phyloP scores from a whole-genome alignment of 2,113 vertebrate genomes.

The Microcebus tavaratra region DNA sequence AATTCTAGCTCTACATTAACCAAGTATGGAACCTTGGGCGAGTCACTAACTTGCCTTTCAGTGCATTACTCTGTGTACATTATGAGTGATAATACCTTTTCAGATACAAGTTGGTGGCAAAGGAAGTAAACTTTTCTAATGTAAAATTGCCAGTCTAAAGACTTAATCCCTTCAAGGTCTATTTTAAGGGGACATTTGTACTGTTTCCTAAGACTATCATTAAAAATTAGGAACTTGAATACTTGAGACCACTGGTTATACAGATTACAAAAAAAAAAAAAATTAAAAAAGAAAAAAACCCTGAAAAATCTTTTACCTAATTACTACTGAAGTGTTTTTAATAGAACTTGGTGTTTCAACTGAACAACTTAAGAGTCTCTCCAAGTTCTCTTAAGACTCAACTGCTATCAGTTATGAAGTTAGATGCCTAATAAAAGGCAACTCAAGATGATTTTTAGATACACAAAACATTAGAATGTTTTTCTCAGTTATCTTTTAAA shows the following conservation, averaged over 20 bases:
- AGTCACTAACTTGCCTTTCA: background rate
- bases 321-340: background rate
- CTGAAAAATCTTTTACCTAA: conserved; percentile 3
- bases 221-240: conserved; percentile 10
- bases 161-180: background rate
- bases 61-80: background rate
- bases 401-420: background rate
- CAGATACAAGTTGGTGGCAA: background rate
- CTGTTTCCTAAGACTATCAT: background rate
- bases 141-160: background rate
- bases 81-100: background rate
- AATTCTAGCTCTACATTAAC: background rate
- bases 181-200: background rate
- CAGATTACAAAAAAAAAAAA: background rate
- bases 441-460: background rate
- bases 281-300: background rate
- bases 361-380: background rate
- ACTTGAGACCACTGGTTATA: background rate
- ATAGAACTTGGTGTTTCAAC: background rate
- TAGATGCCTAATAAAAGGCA: background rate
- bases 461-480: background rate
- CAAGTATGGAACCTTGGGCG: background rate
- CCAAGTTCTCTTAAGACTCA: background rate
- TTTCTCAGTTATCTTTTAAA: background rate
- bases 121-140: background rate